Percentiles rank a stretch among this genome's conserved stretches.
phyloP scores from a whole-genome alignment of 1,140 invertebrate species.

The Hermetia illucens region DNA sequence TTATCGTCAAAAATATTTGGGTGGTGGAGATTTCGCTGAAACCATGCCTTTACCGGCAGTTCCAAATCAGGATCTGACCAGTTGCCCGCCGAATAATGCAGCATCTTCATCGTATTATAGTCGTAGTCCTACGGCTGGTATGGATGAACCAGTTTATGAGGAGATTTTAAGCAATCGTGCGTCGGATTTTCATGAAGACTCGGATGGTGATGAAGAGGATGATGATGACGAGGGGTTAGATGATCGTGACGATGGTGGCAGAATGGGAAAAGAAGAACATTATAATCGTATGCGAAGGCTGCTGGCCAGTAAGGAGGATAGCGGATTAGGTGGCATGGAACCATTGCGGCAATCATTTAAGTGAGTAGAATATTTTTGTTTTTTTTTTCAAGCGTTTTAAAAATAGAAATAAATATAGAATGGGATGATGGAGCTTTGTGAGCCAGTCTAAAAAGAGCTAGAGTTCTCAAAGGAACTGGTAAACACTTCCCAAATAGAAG shows the following conservation, averaged over 20 bases:
- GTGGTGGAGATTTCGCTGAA: no score
- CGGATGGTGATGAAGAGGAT: slow-evolving; percentile 34
- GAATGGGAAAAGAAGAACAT: slow-evolving; percentile 34
- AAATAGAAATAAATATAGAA: slow-evolving; percentile 18
- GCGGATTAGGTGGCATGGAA: no score
- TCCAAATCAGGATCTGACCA: no score
- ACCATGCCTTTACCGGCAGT: no score
- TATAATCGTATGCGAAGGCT: slow-evolving; percentile 16
- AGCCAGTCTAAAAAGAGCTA: no score
- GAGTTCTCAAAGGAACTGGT: no score
- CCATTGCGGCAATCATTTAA: slow-evolving; percentile 28
- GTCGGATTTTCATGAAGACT: slow-evolving; percentile 56
- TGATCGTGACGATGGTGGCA: slow-evolving; percentile 53
- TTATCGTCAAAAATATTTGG: no score
- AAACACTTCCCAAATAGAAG: no score
- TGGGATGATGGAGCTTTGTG: no score
- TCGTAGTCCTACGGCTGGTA: slow-evolving; percentile 42
- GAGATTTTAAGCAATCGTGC: slow-evolving; percentile 59
- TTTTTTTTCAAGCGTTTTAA: not conserved
- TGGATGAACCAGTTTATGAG: slow-evolving; percentile 60
- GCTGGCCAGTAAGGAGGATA: slow-evolving; percentile 34
- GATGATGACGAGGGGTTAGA: slow-evolving; percentile 44
- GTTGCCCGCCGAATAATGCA: no score
- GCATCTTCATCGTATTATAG: slow-evolving; percentile 40
- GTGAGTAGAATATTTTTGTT: slow-evolving; percentile 13